Conservation (phyloP, 2,113 vertebrate species). For the Hippocampus zosterae region DNA sequence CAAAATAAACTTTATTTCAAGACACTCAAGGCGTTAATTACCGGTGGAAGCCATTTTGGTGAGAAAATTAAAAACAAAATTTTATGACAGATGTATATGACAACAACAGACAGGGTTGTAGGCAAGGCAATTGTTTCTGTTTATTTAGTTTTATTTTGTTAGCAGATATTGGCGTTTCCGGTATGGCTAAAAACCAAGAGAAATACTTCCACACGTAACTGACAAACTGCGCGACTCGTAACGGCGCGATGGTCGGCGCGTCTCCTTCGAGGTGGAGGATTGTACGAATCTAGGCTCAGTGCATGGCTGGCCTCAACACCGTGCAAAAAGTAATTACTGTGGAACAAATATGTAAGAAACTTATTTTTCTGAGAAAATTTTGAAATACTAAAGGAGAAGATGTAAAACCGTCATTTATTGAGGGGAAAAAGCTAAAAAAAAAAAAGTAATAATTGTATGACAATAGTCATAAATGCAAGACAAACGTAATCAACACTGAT, state of each 20-base stretch:
- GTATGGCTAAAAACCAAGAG: neutral
- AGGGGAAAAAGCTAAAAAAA: neutral
- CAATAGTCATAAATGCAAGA: neutral
- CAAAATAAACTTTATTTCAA: slow-evolving; percentile 20
- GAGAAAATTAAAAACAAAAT: neutral
- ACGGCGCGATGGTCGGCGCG: too few relatives aligned
- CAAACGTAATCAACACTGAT: neutral
- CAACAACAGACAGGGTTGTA: neutral
- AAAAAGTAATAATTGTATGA: neutral
- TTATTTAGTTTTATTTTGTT: neutral
- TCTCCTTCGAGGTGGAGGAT: too few relatives aligned
- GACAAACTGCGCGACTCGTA: neutral
- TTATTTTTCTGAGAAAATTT: neutral
- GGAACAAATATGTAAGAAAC: neutral
- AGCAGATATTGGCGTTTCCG: neutral
- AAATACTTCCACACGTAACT: neutral
- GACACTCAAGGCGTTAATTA: neutral
- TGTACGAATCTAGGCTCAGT: too few relatives aligned
- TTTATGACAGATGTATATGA: neutral
- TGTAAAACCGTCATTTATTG: neutral
- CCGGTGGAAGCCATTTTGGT: neutral
- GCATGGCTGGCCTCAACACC: too few relatives aligned
- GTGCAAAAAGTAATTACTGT: neutral
- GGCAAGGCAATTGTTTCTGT: neutral
- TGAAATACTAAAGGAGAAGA: neutral